Base-by-base conservation (phyloP, 2,888 invertebrate species). In the Morpho achilles region DNA sequence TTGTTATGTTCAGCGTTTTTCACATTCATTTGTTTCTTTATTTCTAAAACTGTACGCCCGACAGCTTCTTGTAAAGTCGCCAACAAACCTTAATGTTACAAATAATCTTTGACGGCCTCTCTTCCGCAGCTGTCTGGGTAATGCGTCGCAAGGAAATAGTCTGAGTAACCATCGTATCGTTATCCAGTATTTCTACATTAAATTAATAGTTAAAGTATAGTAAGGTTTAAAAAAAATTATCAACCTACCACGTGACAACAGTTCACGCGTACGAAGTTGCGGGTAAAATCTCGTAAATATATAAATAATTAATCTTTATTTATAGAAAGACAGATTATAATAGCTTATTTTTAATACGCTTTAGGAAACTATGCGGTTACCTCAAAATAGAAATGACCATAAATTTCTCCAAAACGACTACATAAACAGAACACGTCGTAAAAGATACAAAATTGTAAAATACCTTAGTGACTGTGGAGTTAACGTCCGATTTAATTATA, bases 401-500 rank as follows among this genome's bases (percentile, higher is more conserved):
- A 65, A 65, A 63, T 61, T 61, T 58, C 62, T 48, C 50, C 53
- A 49, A 62, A 59, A 55, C 50, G 53, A 60, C 61, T 62, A 62
- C 54, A 53, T 61, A 63, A 61, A 59, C 57, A 60, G 53, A 53
- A 16, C 49, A 49, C 47, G 45, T 51, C 42, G 22, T 56, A 62
- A 67, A 67, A 64, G 56, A 63, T 50, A 57, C 56, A 50, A 59
- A 66, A 66, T 61, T 57, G 57, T 59, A 51, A 60, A 61, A 63
- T 62, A 62, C 60, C 61, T 63, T 41, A 52, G 57, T 56, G 58
- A 53, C 56, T 54, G 52, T 64, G 66, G 63, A 71, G 65, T 75
- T 77, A 75, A 79, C 73, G 68, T 70, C 67, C 65, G 70, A 74
- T 76, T 79, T 82, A 80, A 80, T 83, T 72, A 69, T 67, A 47